Evolutionary conservation across 2,797 vertebrate species (phyloP), one percentile per base, ranked within the genome.

Genomic region (Borostomias antarcticus): DNA sequence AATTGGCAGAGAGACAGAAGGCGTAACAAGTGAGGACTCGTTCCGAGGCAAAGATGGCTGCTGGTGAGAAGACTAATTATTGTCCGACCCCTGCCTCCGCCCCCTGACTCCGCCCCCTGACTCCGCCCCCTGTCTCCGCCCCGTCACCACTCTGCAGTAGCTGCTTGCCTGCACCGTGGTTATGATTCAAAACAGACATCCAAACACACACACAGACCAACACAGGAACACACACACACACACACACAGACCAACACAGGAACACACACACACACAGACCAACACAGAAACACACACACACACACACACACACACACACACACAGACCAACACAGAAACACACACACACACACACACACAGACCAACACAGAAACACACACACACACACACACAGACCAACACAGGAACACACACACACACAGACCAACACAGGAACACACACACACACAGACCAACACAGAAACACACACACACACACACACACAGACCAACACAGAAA

Each of bases 51-150:
- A 82, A 85, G 75, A 75, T 82, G 64, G 53, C 62, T 67, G 58
- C 82, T 84, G 80, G 82, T 84, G 77, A 82, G 66, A 64, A 69
- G 37, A 53, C 64, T 79, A 83, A 83, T 85, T 85, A 76, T 82
- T 80, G 79, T 69, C 67, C 75, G 72, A 81, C 68, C 74, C 73
- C 74, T 79, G 71, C 63, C 77, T 72, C 53, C 75, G 68, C 52
- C 26, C 15, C 30, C 26, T 56, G 15, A 15, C 5, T n/a, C n/a
- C n/a, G n/a, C n/a, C n/a, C n/a, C n/a, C n/a, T n/a, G n/a, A n/a
- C n/a, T 69, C 67, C 75, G 72, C 80, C 68, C 74, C 73, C 74
- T 79, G 71, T 65, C 77, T 72, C 53, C 75, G 68, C 52, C 26
- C 15, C 30, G 52, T 56, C 28, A 15, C 5, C 6, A 2, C 26